Conservation (phyloP, 2,113 vertebrate species). For the Hirundichthys speculiger region DNA sequence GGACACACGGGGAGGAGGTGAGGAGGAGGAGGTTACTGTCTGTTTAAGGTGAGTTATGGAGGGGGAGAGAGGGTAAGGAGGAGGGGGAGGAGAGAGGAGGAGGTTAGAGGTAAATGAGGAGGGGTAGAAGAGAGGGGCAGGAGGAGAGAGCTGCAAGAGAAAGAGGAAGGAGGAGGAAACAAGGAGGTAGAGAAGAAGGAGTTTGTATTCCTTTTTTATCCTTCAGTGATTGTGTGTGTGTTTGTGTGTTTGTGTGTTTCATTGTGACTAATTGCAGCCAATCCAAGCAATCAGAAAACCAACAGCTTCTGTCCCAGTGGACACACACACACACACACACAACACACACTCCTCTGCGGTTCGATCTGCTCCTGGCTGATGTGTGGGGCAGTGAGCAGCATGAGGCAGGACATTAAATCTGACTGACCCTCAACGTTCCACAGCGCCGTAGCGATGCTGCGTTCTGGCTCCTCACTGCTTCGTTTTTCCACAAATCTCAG, state of each 20-base stretch:
- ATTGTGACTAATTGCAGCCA: too few relatives aligned
- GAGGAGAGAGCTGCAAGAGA: too few relatives aligned
- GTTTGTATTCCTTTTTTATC: too few relatives aligned
- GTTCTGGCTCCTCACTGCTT: neutral
- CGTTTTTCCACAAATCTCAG: too few relatives aligned
- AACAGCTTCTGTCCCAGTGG: too few relatives aligned
- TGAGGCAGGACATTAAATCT: conserved; percentile 54
- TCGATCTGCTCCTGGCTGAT: conserved; percentile 52
- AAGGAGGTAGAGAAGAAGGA: neutral
- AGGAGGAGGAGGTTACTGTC: conserved; percentile 64
- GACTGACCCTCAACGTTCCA: conserved; percentile 31
- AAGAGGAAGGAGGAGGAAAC: neutral
- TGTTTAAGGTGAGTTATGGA: conserved; percentile 56
- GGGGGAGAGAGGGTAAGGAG: neutral
- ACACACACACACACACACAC: too few relatives aligned
- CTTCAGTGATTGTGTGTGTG: neutral
- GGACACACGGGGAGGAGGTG: conserved; percentile 64
- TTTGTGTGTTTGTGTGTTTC: conserved; percentile 15
- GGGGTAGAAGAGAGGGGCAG: too few relatives aligned
- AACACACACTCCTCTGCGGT: neutral
- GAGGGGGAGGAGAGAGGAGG: neutral
- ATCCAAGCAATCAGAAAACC: too few relatives aligned
- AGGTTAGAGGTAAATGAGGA: neutral
- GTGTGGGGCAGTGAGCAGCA: conserved; percentile 32
- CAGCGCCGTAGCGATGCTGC: neutral